Percentiles rank a stretch among this genome's conserved stretches.
These are phyloP conservation scores for Acronicta aceris DNA, from an alignment of 2,888 invertebrate genomes.

Conservation along the genomic window DNA sequence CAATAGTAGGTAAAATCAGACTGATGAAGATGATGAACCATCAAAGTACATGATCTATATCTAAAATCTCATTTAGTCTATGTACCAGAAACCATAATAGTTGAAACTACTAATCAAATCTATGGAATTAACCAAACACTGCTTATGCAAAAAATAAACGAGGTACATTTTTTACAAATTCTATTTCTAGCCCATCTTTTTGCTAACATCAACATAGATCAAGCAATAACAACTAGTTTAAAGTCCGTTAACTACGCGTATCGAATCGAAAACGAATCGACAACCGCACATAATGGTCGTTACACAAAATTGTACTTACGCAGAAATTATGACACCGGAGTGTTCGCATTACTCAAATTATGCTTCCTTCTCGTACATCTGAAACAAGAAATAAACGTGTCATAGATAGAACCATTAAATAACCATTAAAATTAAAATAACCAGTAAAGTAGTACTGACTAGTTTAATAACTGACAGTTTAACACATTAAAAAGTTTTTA, in stretches of 20 bases:
- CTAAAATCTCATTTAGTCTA: neutral
- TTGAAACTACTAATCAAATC: conserved; percentile 3
- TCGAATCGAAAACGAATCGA: conserved; percentile 55
- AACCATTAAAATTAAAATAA: conserved; percentile 21
- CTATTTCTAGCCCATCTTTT: conserved; percentile 53
- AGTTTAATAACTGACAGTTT: conserved; percentile 10
- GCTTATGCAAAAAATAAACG: conserved; percentile 16
- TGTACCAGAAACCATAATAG: neutral
- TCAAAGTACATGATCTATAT: too few species aligned
- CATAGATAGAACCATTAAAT: conserved; percentile 27
- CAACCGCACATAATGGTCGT: conserved; percentile 45
- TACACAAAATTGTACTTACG: conserved; percentile 72
- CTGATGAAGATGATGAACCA: too few species aligned
- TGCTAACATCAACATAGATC: conserved; percentile 54
- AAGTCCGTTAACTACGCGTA: conserved; percentile 54
- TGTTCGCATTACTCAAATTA: conserved; percentile 84
- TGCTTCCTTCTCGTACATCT: conserved; percentile 75
- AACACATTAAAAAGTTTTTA: conserved; percentile 32
- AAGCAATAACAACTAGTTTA: conserved; percentile 47
- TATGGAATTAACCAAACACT: conserved; percentile 38
- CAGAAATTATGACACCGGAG: conserved; percentile 74
- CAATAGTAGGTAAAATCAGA: too few species aligned
- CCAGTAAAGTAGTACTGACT: conserved; percentile 10
- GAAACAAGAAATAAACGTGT: conserved; percentile 68
- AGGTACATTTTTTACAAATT: conserved; percentile 25